These are phyloP conservation scores for Sepiola atlantica DNA, from an alignment of 2,888 invertebrate genomes.

Conservation along the genomic window DNA sequence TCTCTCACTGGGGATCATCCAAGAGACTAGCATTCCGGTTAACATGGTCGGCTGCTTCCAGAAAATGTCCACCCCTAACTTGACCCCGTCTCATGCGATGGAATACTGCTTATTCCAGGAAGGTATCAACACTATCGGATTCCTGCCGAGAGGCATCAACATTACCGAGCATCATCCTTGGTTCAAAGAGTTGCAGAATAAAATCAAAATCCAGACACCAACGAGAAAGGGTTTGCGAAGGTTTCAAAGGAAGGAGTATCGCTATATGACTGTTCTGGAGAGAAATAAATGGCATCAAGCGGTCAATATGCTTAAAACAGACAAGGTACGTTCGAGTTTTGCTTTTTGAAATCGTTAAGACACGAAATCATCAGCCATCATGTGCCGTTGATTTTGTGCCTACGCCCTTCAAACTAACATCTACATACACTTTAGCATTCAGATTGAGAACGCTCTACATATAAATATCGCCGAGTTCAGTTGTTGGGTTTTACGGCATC, in stretches of 20 bases:
- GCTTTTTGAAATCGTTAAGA: no score
- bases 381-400: no score
- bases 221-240: neutral
- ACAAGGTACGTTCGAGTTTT: neutral
- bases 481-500: no score
- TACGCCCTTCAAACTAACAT: no score
- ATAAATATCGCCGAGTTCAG: no score
- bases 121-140: neutral
- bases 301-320: neutral
- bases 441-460: no score
- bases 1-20: neutral
- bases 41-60: constrained; percentile 8
- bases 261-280: neutral
- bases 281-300: neutral
- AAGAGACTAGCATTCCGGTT: neutral
- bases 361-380: no score
- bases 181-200: neutral
- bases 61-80: neutral
- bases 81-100: neutral
- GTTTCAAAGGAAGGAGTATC: neutral
- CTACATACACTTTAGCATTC: no score
- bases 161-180: neutral
- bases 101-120: constrained; percentile 32
- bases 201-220: neutral
- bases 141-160: neutral